These are phyloP conservation scores for Apocheima hispidaria DNA, from an alignment of 2,888 invertebrate genomes.

Conservation along the genomic window DNA sequence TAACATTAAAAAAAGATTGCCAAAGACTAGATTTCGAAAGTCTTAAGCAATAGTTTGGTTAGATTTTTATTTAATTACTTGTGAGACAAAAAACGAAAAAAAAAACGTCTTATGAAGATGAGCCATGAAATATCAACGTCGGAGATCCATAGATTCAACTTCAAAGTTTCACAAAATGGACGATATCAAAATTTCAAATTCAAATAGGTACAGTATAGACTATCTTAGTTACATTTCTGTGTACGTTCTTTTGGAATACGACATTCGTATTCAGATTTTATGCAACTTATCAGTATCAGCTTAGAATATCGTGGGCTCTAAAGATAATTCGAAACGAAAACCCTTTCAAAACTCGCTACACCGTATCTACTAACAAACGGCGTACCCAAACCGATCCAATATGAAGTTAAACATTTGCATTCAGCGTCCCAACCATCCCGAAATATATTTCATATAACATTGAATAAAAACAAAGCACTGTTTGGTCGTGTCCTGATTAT, in stretches of 20 bases:
- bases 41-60: too few species aligned
- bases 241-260: constrained; percentile 27
- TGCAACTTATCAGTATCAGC: constrained; percentile 30
- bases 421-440: constrained; percentile 59
- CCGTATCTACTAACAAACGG: constrained; percentile 52
- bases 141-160: constrained; percentile 12
- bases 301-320: constrained; percentile 35
- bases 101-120: too few species aligned
- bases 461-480: constrained; percentile 79
- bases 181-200: constrained; percentile 20
- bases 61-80: too few species aligned
- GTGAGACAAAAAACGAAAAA: too few species aligned
- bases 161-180: neutral
- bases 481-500: constrained; percentile 82
- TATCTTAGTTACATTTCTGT: constrained; percentile 14
- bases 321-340: constrained; percentile 47
- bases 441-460: constrained; percentile 64
- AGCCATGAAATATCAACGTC: constrained; percentile 9
- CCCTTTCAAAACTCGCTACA: constrained; percentile 42
- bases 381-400: constrained; percentile 68
- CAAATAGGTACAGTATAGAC: constrained; percentile 16
- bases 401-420: constrained; percentile 79
- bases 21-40: too few species aligned
- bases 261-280: constrained; percentile 33
- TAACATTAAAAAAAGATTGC: too few species aligned